Conservation (phyloP, 2,888 invertebrate genomes). For the Mythimna lalbum region DNA sequence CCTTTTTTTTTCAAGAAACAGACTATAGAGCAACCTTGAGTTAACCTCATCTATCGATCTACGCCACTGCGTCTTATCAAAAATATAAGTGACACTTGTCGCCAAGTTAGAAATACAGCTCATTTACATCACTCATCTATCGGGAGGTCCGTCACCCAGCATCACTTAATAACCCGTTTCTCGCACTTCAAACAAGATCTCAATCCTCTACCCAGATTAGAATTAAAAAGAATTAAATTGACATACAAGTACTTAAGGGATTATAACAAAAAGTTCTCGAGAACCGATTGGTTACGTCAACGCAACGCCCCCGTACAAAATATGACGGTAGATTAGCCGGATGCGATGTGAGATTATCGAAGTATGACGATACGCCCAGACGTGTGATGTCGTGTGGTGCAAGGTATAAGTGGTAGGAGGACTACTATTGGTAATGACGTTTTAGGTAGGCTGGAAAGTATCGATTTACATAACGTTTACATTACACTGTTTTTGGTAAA, state of each 20-base stretch:
- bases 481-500: too few relatives aligned
- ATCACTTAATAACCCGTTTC: conserved; percentile 53
- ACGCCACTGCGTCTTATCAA: too few relatives aligned
- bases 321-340: conserved; percentile 85
- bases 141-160: conserved; percentile 37
- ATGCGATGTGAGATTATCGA: conserved; percentile 80
- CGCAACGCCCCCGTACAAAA: conserved; percentile 77
- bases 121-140: conserved; percentile 20
- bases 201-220: conserved; percentile 65
- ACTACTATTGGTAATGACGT: too few relatives aligned
- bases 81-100: neutral
- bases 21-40: too few relatives aligned
- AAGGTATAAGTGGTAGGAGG: conserved; percentile 22
- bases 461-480: too few relatives aligned
- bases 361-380: conserved; percentile 78
- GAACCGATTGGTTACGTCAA: conserved; percentile 74
- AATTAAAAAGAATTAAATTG: conserved; percentile 60
- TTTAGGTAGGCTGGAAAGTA: too few relatives aligned
- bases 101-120: neutral
- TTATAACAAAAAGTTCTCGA: conserved; percentile 61
- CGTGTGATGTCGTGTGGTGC: conserved; percentile 67
- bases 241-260: conserved; percentile 60
- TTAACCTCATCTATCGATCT: too few relatives aligned
- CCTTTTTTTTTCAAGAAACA: neutral
- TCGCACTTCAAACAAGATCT: conserved; percentile 36